A percentile compares a stretch with the other conserved stretches of the same genome.
Evolutionary conservation across 2,113 vertebrate genomes (phyloP).

Genomic region (Chauna torquata): DNA sequence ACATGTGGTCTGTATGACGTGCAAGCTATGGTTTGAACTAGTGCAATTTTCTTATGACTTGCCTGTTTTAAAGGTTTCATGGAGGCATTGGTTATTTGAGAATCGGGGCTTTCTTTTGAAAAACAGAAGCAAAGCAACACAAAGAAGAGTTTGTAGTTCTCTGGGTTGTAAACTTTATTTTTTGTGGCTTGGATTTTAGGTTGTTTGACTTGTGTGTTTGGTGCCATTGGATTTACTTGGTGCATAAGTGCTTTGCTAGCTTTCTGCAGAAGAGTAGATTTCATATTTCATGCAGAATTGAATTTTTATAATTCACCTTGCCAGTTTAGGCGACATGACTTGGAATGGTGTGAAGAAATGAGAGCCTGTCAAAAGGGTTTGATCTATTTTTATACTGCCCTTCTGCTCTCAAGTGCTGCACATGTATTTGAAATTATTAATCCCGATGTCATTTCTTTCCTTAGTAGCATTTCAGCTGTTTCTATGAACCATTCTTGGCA

Average conservation of each 20-base stretch:
- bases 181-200: not conserved
- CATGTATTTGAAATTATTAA: constrained; percentile 16
- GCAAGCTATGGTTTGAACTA: not conserved
- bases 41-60: not conserved
- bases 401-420: constrained; percentile 24
- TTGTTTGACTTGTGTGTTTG: not conserved
- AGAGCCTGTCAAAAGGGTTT: not conserved
- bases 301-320: not conserved
- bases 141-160: not conserved
- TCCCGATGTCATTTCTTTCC: not conserved
- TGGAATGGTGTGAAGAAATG: constrained; percentile 10
- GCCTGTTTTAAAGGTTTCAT: not conserved
- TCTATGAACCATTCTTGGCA: not conserved
- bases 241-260: not conserved
- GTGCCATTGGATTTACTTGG: not conserved
- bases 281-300: not conserved
- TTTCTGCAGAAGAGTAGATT: not conserved
- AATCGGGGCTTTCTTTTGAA: not conserved
- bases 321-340: not conserved
- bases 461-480: not conserved
- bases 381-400: constrained; percentile 10
- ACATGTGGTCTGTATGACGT: fast-evolving
- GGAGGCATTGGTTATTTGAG: not conserved
- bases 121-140: not conserved
- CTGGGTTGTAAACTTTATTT: not conserved